Percentiles rank a stretch among this genome's conserved stretches.
phyloP scores from a whole-genome alignment of 1,140 invertebrate genomes.

The Charaxes varanes region DNA sequence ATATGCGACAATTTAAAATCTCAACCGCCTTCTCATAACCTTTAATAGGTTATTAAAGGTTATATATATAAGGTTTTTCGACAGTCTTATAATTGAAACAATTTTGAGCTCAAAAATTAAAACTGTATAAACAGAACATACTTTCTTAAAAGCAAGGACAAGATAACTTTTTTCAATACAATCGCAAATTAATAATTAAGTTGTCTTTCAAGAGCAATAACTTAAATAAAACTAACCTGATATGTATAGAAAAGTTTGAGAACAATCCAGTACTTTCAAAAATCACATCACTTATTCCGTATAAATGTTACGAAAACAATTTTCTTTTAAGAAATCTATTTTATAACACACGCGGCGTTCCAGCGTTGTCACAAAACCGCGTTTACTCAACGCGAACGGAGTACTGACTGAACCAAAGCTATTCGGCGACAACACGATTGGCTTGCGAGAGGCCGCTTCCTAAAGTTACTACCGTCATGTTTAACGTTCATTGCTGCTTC shows the following conservation, averaged over 20 bases:
- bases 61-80: no score
- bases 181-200: no score
- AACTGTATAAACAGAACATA: neutral
- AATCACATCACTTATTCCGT: slow-evolving; percentile 4
- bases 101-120: neutral
- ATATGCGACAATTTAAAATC: no score
- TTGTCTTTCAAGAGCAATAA: no score
- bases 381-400: slow-evolving; percentile 18
- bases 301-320: neutral
- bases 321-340: neutral
- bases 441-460: slow-evolving; percentile 5
- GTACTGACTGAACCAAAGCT: slow-evolving; percentile 20
- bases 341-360: neutral
- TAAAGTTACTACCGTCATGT: slow-evolving; percentile 10
- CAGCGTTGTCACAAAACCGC: slow-evolving; percentile 5
- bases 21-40: no score
- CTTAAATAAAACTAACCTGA: neutral
- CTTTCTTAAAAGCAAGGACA: neutral
- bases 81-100: no score
- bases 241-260: neutral
- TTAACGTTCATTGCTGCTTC: slow-evolving; percentile 14
- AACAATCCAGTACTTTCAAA: neutral
- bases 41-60: no score
- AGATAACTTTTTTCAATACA: neutral
- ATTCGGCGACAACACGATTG: slow-evolving; percentile 14